Evolutionary conservation across 1,140 invertebrate species (phyloP).

Genomic region (Ceratosolen solmsi): DNA sequence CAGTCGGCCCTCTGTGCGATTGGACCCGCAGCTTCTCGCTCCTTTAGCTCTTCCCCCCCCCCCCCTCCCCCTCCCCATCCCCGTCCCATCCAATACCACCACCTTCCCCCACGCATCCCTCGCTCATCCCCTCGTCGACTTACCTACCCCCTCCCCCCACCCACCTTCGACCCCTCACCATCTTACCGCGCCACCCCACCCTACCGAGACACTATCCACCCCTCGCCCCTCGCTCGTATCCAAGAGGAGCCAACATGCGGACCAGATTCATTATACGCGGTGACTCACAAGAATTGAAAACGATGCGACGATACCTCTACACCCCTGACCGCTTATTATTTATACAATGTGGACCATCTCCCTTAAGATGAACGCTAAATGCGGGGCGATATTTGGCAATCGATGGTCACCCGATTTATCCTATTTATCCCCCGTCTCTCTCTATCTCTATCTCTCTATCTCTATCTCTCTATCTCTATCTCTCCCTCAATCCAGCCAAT

Average conservation of each 20-base stretch:
- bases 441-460: not conserved
- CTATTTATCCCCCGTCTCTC: not conserved
- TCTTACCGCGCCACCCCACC: too few relatives aligned
- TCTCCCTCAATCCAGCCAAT: not conserved
- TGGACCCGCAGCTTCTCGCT: conserved; percentile 16
- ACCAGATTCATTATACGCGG: conserved; percentile 40
- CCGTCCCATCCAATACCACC: too few relatives aligned
- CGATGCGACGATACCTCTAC: not conserved
- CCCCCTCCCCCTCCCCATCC: too few relatives aligned
- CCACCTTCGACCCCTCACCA: too few relatives aligned
- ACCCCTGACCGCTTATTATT: conserved; percentile 11
- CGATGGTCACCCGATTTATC: not conserved
- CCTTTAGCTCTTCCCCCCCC: not conserved
- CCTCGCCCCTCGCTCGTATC: too few relatives aligned
- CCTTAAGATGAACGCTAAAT: not conserved
- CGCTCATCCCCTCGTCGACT: too few relatives aligned
- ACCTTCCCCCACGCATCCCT: too few relatives aligned
- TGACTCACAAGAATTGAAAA: conserved; percentile 30
- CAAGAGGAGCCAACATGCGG: too few relatives aligned
- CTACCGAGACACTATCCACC: too few relatives aligned
- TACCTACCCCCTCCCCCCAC: too few relatives aligned
- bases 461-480: not conserved
- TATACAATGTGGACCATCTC: not conserved
- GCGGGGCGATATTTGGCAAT: not conserved
- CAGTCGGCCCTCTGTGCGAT: conserved; percentile 44